A percentile compares a stretch with the other conserved stretches of the same genome.
Evolutionary conservation across 2,888 invertebrate genomes (phyloP).

Genomic region (Leistus spinibarbis): DNA sequence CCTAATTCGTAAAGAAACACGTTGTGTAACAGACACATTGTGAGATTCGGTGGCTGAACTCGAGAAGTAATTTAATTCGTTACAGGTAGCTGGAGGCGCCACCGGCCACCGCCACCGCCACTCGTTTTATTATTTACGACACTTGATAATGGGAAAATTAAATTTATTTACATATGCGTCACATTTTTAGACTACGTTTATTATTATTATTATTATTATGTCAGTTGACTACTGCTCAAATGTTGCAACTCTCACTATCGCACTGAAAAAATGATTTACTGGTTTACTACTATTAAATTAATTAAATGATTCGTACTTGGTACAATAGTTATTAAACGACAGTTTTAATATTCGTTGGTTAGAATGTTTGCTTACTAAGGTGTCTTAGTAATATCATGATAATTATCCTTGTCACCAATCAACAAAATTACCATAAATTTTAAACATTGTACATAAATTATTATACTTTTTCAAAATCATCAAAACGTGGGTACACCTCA

Average conservation of each 20-base stretch:
- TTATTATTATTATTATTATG: slow-evolving; percentile 9
- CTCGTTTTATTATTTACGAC: slow-evolving; percentile 18
- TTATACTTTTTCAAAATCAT: neutral
- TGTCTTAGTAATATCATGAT: neutral
- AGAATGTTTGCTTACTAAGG: no score
- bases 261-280: no score
- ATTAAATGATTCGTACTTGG: no score
- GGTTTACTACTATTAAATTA: no score
- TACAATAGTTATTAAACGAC: no score
- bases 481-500: neutral
- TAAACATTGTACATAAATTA: neutral
- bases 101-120: slow-evolving; percentile 1
- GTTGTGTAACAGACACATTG: slow-evolving; percentile 11
- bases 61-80: slow-evolving; percentile 20
- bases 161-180: slow-evolving; percentile 21
- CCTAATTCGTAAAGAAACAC: neutral
- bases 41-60: neutral
- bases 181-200: slow-evolving; percentile 18
- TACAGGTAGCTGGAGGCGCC: slow-evolving; percentile 14
- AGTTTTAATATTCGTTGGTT: no score
- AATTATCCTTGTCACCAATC: neutral
- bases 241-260: neutral
- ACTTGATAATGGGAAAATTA: slow-evolving; percentile 15
- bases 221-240: neutral
- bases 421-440: neutral